These are phyloP conservation scores for Sarcophilus harrisii DNA, from an alignment of 2,797 vertebrate species.

Conservation along the genomic window DNA sequence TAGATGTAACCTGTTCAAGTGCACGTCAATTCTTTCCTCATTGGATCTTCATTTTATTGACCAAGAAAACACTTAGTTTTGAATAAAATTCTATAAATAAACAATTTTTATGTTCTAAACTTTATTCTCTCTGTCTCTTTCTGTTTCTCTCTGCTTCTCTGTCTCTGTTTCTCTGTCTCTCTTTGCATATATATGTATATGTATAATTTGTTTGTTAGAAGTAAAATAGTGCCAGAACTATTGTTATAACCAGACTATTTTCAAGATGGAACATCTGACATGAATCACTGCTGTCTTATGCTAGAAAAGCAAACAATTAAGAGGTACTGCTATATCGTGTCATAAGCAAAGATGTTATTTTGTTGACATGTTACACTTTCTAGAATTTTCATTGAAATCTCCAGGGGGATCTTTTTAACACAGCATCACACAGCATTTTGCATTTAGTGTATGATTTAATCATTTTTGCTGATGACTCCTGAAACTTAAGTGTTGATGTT, in stretches of 20 bases:
- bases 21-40: slow-evolving; percentile 31
- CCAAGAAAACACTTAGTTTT: slow-evolving; percentile 23
- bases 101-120: slow-evolving; percentile 22
- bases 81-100: slow-evolving; percentile 23
- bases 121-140: background rate
- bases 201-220: background rate
- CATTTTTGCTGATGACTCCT: background rate
- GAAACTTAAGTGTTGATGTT: background rate
- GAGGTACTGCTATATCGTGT: background rate
- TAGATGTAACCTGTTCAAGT: slow-evolving; percentile 20
- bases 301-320: background rate
- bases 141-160: no score
- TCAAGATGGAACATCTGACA: slow-evolving; percentile 39
- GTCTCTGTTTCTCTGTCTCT: no score
- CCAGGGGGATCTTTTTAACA: background rate
- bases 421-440: background rate
- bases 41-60: slow-evolving; percentile 39
- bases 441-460: background rate
- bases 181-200: no score
- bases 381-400: background rate
- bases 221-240: background rate
- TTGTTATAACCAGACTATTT: background rate
- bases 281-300: slow-evolving; percentile 5
- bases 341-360: background rate
- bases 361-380: background rate